Percentiles rank a stretch among this genome's conserved stretches.
These are phyloP conservation scores for Hippoglossus hippoglossus DNA, from an alignment of 2,797 vertebrate species.

Conservation along the genomic window DNA sequence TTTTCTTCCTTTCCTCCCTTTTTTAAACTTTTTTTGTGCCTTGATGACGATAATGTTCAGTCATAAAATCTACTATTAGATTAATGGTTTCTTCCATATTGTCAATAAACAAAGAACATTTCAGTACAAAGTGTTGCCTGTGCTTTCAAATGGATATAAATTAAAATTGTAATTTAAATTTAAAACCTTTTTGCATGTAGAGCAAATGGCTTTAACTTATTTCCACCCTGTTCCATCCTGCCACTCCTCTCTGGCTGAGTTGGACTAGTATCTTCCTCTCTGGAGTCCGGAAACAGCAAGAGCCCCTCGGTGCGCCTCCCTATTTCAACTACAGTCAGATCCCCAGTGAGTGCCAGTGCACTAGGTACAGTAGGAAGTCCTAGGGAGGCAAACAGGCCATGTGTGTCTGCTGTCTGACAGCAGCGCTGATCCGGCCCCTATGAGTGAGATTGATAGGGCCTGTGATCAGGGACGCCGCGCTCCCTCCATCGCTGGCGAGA, in stretches of 20 bases:
- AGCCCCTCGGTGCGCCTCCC: conserved; percentile 52
- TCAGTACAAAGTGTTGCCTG: too few relatives aligned
- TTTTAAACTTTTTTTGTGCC: not conserved
- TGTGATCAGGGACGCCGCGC: conserved; percentile 86
- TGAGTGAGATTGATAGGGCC: conserved; percentile 87
- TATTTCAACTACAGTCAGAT: conserved; percentile 58
- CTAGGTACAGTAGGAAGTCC: conserved; percentile 80
- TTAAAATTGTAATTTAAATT: not conserved
- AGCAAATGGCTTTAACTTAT: conserved; percentile 13
- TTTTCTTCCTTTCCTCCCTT: not conserved
- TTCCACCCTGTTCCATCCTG: conserved; percentile 7
- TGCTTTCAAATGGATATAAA: not conserved
- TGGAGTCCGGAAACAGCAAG: conserved; percentile 42
- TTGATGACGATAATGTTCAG: not conserved
- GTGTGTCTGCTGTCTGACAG: conserved; percentile 82
- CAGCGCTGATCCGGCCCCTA: conserved; percentile 81
- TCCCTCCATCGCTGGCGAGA: conserved; percentile 84
- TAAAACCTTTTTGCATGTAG: not conserved
- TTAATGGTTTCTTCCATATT: too few relatives aligned
- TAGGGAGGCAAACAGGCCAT: conserved; percentile 68
- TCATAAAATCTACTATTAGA: not conserved
- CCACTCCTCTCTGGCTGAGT: conserved; percentile 18
- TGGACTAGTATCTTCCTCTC: conserved; percentile 29
- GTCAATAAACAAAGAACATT: too few relatives aligned
- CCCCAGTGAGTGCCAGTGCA: conserved; percentile 63